Base-by-base conservation (phyloP, 2,888 invertebrate genomes). In the Mesorhabditis spiculigera region DNA sequence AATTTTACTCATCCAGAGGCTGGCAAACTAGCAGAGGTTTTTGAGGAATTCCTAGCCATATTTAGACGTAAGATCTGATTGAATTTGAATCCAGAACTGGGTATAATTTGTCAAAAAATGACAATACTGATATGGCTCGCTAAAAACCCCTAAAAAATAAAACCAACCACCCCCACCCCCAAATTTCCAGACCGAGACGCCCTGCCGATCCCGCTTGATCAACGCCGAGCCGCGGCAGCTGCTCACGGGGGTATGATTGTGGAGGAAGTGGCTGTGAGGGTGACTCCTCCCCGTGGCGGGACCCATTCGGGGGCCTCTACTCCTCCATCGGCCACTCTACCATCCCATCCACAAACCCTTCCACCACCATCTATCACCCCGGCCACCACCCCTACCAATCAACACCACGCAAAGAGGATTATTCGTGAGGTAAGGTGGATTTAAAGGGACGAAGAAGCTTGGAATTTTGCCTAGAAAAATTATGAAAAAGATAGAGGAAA, bases 151-250 rank as follows among this genome's bases (percentile, higher is more conserved):
- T 28, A 28, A 28, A 28, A 28, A n/a, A n/a, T n/a, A n/a, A n/a
- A 28, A 1, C n/a, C 43, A 10, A 8, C 44, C 44, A 66, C 16
- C 3, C 5, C 5, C 3, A 50, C 68, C 43, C 13, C n/a, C 50
- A 13, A n/a, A 5, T 13, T 65, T 71, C 42, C 62, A 70, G 71
- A 71, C 8, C 43, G 64, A 5, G 73, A 72, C 43, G 70, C 70
- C 43, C 50, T 73, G 5, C 69, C 68, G 13, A 75, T 77, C 45
- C 75, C 75, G 10, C 69, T 69, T 16, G 61, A n/a, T 62, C 61
- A n/a, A 13, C 58, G 58, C 58, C 58, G n/a, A 50, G 28, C 10
- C 5, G 28, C 28, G 4, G 43, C 10, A 63, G 45, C 63, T 45
- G 61, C 68, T n/a, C 0, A 61, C 63, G 10, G n/a, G 4, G 61